A percentile compares a stretch with the other conserved stretches of the same genome.
Conservation (phyloP, 2,888 invertebrate species). For the Chesias legatella region DNA sequence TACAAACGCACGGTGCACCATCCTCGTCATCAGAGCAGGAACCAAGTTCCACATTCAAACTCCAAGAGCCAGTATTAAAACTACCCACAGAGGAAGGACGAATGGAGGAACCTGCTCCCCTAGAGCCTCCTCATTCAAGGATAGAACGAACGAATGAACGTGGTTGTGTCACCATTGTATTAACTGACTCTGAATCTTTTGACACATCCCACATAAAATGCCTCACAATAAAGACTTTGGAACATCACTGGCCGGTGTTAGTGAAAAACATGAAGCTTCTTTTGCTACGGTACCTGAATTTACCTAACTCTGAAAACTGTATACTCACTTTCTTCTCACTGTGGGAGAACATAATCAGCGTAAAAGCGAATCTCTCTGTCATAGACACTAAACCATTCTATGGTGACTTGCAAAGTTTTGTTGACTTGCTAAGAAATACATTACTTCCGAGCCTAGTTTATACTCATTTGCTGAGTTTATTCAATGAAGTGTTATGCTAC, state of each 20-base stretch:
- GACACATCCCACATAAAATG: slow-evolving; percentile 93
- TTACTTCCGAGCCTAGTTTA: slow-evolving; percentile 90
- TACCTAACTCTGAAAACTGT: slow-evolving; percentile 84
- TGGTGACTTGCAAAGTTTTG: slow-evolving; percentile 90
- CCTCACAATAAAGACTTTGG: slow-evolving; percentile 90
- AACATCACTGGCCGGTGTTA: slow-evolving; percentile 91
- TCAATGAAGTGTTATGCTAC: slow-evolving; percentile 94
- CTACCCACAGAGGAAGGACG: slow-evolving; percentile 49
- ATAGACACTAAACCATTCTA: slow-evolving; percentile 94
- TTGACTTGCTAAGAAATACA: slow-evolving; percentile 84
- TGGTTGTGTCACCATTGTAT: slow-evolving; percentile 81
- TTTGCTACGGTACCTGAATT: slow-evolving; percentile 79
- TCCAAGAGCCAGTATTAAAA: slow-evolving; percentile 67
- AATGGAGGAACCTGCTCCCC: slow-evolving; percentile 52
- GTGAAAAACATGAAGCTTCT: slow-evolving; percentile 85
- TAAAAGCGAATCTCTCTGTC: slow-evolving; percentile 93
- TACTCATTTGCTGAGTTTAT: slow-evolving; percentile 90
- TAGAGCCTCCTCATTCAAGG: slow-evolving; percentile 56
- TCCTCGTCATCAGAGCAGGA: slow-evolving; percentile 60
- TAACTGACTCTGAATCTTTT: slow-evolving; percentile 90
- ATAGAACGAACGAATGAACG: slow-evolving; percentile 69
- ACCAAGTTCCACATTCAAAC: slow-evolving; percentile 51
- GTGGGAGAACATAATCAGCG: slow-evolving; percentile 95
- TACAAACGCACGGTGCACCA: slow-evolving; percentile 64
- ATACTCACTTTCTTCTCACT: slow-evolving; percentile 90